phyloP scores from a whole-genome alignment of 2,888 invertebrate species.

The Aproaerema taeniolella region DNA sequence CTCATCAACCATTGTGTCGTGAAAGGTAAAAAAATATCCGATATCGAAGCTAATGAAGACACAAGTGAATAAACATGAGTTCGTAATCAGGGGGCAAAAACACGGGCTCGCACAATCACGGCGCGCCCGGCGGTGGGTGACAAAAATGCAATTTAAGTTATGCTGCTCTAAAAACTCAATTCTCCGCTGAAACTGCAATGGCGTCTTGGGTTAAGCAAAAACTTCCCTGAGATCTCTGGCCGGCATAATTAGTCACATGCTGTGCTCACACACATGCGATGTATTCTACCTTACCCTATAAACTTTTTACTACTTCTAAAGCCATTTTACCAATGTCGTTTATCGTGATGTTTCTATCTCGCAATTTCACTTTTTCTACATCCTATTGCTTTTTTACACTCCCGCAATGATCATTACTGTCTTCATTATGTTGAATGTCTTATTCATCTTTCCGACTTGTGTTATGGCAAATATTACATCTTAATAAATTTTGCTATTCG shows the following conservation, averaged over 20 bases:
- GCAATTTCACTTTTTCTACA: slow-evolving; percentile 41
- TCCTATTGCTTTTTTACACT: slow-evolving; percentile 37
- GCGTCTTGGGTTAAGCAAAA: slow-evolving; percentile 40
- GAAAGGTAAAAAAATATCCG: slow-evolving; percentile 29
- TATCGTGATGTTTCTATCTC: slow-evolving; percentile 55
- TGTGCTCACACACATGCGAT: slow-evolving; percentile 27
- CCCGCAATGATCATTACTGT: slow-evolving; percentile 28
- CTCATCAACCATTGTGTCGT: slow-evolving; percentile 33
- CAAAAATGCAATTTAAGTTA: slow-evolving; percentile 75
- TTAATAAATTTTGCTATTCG: slow-evolving; percentile 6
- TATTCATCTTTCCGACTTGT: slow-evolving; percentile 34
- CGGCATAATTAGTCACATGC: slow-evolving; percentile 69
- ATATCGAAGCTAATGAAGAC: slow-evolving; percentile 57
- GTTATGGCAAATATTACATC: slow-evolving; percentile 15
- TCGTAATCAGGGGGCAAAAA: slow-evolving; percentile 52
- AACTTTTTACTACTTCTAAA: slow-evolving; percentile 38
- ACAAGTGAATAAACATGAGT: slow-evolving; percentile 55
- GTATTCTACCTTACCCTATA: slow-evolving; percentile 16
- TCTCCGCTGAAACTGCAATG: slow-evolving; percentile 46
- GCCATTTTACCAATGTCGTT: slow-evolving; percentile 46
- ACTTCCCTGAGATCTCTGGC: slow-evolving; percentile 46
- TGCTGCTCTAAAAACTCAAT: slow-evolving; percentile 64
- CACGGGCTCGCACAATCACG: slow-evolving; percentile 34
- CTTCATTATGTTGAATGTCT: slow-evolving; percentile 37
- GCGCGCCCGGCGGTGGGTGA: slow-evolving; percentile 47